Evolutionary conservation across 2,113 vertebrate genomes (phyloP).

Genomic region (Panthera uncia): DNA sequence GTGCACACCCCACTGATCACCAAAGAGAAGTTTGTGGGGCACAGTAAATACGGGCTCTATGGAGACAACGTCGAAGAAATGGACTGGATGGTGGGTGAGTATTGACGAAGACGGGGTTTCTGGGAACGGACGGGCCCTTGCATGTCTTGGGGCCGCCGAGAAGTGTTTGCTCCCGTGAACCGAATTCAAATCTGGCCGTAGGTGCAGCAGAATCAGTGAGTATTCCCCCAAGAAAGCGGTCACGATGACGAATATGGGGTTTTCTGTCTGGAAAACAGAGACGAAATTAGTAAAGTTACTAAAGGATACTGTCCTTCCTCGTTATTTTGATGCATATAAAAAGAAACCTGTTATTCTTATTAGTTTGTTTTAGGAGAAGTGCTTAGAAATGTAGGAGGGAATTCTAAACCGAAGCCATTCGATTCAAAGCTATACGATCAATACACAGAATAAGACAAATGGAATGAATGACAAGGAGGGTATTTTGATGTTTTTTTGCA

Average conservation of each 20-base stretch:
- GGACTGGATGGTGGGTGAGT: conserved; percentile 89
- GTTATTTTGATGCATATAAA: no score
- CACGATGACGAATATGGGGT: not conserved
- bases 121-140: accelerated
- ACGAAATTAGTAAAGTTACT: no score
- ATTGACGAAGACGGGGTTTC: accelerated
- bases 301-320: accelerated
- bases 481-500: not conserved
- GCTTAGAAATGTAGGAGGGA: not conserved
- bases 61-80: conserved; percentile 90
- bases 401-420: not conserved
- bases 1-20: conserved; percentile 85
- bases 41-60: conserved; percentile 86
- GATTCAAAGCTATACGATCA: not conserved
- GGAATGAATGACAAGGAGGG: accelerated
- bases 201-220: not conserved
- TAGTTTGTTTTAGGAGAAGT: not conserved
- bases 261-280: not conserved
- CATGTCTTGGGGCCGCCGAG: accelerated
- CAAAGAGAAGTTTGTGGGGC: conserved; percentile 83
- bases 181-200: not conserved
- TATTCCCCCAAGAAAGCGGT: not conserved
- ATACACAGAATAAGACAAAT: not conserved
- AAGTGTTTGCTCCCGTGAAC: not conserved
- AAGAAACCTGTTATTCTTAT: no score